Base-by-base conservation (phyloP, 2,888 invertebrate species). In the Drosophila siamana region DNA sequence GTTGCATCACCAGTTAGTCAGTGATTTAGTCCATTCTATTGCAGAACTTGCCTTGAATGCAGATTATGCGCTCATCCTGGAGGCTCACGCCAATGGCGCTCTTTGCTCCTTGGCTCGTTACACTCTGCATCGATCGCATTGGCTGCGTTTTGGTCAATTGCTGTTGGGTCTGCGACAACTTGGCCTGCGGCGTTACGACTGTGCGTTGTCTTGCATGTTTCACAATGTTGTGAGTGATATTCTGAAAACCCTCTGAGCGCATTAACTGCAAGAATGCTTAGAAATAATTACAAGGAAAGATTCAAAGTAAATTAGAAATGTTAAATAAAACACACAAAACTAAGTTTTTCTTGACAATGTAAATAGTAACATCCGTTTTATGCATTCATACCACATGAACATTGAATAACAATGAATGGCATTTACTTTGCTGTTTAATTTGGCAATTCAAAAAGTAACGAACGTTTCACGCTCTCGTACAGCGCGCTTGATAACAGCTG, bases 121-220 rank as follows among this genome's bases (percentile, higher is more conserved):
- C 57, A 90, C 91, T 0, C 78, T 91, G 19, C 92, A 92, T 50
- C 88, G 91, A 30, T 89, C 91, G 2, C 89, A 91, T 68, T 92
- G 91, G 90, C 60, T 90, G 56, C 88, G 92, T 16, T 92, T 91
- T 69, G 92, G 92, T 2, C 88, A 90, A 26, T 67, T 92, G 6
- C 74, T 92, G 9, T 72, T 92, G 1, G 92, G 91, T 0, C 72
- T 92, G 43, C 79, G 92, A 4, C 90, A 90, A 33, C 80, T 92
- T 4, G 88, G 91, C n/a, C 67, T 92, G 38, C 82, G 89, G 30
- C 90, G 89, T 2, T 90, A 88, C 57, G 92, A 92, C 36, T 89
- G 89, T 41, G 74, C 87, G 0, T 61, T 92, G 2, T 89, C 91
- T 11, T 80, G 75, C 4, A 80, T 92, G 78, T 92, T 92, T 76